Evolutionary conservation across 2,113 vertebrate genomes (phyloP), one percentile per base, ranked within the genome.

Genomic region (Lethenteron camtschaticum): DNA sequence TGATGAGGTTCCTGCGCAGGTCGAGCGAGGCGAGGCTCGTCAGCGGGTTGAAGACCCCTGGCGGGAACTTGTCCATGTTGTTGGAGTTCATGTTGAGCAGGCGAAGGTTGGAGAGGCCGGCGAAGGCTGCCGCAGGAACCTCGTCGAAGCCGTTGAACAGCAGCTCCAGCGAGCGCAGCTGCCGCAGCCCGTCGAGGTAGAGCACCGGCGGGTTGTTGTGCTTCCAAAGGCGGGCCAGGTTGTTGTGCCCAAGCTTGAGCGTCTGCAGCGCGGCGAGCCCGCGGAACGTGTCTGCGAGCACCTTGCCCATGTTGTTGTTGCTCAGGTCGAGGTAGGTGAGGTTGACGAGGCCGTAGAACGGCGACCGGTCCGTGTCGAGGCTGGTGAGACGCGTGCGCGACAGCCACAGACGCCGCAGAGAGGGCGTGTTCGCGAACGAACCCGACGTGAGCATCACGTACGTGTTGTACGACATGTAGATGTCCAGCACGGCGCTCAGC

Each of bases 291-390:
- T 76, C 82, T 1, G 75, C 77, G 2, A 78, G 80, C 69, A 99
- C 72, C 72, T 90, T 92, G 68, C 89, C 90, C 41, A 96, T 82
- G 71, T 99, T 99, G 76, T 99, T 97, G 78, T 97, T 92, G 75
- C 87, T 89, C 55, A 99, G 82, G 73, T 99, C 94, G 70, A 99
- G 75, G 60, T 81, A 1, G 12, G 79, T 83, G 70, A 99, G 79
- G 71, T 91, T 86, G 57, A 2, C 69, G 55, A 99, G 79, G 63
- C 71, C 74, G 14, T 56, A 75, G 73, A 99, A 95, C 10, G 89
- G 91, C 0, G 89, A 95, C 5, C 81, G 82, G 60, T 84, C 78
- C 57, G 79, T 3, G 24, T 79, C 79, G 72, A 84, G 68, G 55
- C 78, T 81, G 60, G 70, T 79, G 12, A 75, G 82, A 24, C 84